Base-by-base conservation (phyloP, 1,140 invertebrate genomes). In the Samia ricini region DNA sequence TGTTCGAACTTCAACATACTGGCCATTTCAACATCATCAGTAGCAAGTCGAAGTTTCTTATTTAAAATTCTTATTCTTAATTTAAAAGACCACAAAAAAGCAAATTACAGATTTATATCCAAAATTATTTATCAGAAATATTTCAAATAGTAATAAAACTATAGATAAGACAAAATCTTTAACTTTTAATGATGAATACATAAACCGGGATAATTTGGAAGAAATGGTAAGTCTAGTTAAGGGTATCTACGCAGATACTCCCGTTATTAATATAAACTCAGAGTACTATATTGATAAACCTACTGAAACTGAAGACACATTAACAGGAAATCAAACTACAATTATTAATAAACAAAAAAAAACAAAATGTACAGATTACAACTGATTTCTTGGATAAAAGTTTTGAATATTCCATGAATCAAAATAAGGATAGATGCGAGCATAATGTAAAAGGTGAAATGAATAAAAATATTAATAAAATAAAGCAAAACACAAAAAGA, bases 1-100 rank as follows among this genome's bases (percentile, higher is more conserved):
- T 66, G 71, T 18, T 77, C 82, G 5, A 77, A 64, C 63, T 72
- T 77, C 26, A 72, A 85, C 70, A 64, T 85, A 59, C 61, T 81
- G 26, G 71, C 63, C 20, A 64, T 82, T 23, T 78, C 77, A 22
- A 79, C 76, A 21, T 76, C 74, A 61, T 77, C 73, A 7, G 65
- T 83, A 6, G 75, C 68, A 29, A 80, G 76, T 63, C 60, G 64
- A 19, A 77, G 70, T 56, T 72, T n/a, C n/a, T n/a, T n/a, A n/a
- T n/a, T n/a, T n/a, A n/a, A n/a, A n/a, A n/a, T n/a, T n/a, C n/a
- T 61, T 1, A 77, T 68, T 36, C 77, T 75, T n/a, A 29, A 66
- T 55, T 10, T 69, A 54, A 52, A 56, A 3, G 56, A 64, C 42
- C 4, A 55, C 21, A 51, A 73, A 60, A 54, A 71, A 63, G 42